Base-by-base conservation (phyloP, 92 coral and sea anemone genomes). In the Paragorgia papillata region DNA sequence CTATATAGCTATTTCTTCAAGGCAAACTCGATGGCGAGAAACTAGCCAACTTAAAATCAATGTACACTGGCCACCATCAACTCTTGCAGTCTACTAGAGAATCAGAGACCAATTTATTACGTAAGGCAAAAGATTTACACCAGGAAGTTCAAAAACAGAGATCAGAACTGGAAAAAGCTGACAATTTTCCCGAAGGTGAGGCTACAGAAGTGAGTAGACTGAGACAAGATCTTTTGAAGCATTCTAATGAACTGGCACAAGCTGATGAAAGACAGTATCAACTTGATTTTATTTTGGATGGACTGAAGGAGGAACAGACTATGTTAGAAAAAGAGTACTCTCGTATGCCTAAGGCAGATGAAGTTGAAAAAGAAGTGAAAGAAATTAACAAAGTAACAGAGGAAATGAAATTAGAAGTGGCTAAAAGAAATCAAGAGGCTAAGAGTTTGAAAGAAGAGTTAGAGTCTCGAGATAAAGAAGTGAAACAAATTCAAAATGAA, bases 261-360 rank as follows among this genome's bases (percentile, higher is more conserved):
- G 98, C 98, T 15, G 98, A 94, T 66, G 98, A 94, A 80, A 94
- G 98, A 49, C 98, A 94, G 37, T 94, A 94, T 57, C 98, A 89
- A 68, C 67, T 94, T 21, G 98, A 94, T 62, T 94, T 94, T 57
- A 89, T 89, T 61, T 84, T 94, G 67, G 97, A 90, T 12, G 97
- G 98, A 30, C 81, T 94, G 54, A 88, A 86, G 67, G 98, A 94
- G 63, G 98, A 94, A 68, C 91, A 85, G 75, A 87, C 90, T 66
- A 86, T 94, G 88, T 79, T 94, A 9, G 95, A 94, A 62, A 90
- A 92, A 35, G 98, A 94, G 73, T 94, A 94, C 57, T 86, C 97
- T 32, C 91, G 98, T 39, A 94, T 94, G 97, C 98, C 98, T 1
- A 94, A 94, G 74, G 89, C 97, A 51, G 98, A 96, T 32, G 98